These are phyloP conservation scores for Anticlea derivata DNA, from an alignment of 2,888 invertebrate species.

Conservation along the genomic window DNA sequence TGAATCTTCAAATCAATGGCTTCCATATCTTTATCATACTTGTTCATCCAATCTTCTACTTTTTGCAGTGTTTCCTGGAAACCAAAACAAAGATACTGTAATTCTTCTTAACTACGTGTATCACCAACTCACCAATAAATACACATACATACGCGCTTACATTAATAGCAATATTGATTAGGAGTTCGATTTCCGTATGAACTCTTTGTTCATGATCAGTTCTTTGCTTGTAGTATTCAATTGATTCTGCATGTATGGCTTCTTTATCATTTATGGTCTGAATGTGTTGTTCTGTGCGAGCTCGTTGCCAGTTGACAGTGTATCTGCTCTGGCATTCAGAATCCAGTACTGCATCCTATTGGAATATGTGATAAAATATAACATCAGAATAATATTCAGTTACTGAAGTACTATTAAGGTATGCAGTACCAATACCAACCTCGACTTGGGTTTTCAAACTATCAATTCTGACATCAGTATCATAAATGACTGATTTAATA, in stretches of 20 bases:
- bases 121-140: too few species aligned
- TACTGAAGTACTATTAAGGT: too few species aligned
- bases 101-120: too few species aligned
- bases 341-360: constrained; percentile 45
- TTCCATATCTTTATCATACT: constrained; percentile 72
- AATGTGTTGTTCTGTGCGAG: constrained; percentile 65
- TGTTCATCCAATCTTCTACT: constrained; percentile 69
- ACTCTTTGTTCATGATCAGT: constrained; percentile 65
- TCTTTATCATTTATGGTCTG: constrained; percentile 53
- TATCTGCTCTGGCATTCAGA: constrained; percentile 57
- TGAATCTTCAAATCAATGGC: constrained; percentile 65
- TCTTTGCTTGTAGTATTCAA: constrained; percentile 56
- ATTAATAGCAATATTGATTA: constrained; percentile 63
- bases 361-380: too few species aligned
- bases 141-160: constrained; percentile 42
- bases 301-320: constrained; percentile 60
- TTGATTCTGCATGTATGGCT: constrained; percentile 37
- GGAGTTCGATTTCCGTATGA: constrained; percentile 67
- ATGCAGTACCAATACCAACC: too few species aligned
- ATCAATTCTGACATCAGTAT: constrained; percentile 54
- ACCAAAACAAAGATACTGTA: background rate
- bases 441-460: constrained; percentile 53
- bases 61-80: constrained; percentile 62
- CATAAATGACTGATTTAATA: constrained; percentile 58
- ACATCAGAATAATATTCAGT: too few species aligned